phyloP scores from a whole-genome alignment of 2,888 invertebrate genomes.

The Ennomos quercinarius region DNA sequence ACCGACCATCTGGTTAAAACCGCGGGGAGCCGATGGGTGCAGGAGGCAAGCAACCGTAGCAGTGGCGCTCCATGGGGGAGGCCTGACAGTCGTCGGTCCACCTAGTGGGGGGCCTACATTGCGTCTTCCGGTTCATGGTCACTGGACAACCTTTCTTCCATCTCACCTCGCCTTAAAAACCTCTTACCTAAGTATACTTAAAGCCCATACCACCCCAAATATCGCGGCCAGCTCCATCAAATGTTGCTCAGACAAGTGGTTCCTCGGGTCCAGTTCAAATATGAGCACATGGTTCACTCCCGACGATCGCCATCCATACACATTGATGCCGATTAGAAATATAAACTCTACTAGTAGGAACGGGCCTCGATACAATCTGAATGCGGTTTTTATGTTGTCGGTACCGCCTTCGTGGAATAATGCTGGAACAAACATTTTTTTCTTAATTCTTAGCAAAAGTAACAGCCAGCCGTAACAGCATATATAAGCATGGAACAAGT shows the following conservation, averaged over 20 bases:
- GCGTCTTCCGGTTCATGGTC: no score
- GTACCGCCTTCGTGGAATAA: constrained; percentile 90
- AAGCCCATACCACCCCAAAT: constrained; percentile 97
- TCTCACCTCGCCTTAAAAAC: neutral
- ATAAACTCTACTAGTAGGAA: constrained; percentile 96
- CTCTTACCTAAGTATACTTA: constrained; percentile 88
- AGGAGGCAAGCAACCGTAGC: no score
- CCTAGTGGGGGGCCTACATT: no score
- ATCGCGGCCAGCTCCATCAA: constrained; percentile 97
- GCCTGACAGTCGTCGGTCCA: no score
- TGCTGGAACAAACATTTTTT: constrained; percentile 73
- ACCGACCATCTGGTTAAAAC: no score
- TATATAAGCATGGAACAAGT: no score
- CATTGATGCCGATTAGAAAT: constrained; percentile 97
- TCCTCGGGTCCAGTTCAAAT: constrained; percentile 98
- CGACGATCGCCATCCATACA: constrained; percentile 98
- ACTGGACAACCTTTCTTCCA: no score
- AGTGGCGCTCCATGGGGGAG: no score
- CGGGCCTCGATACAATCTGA: constrained; percentile 97
- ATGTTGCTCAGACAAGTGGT: constrained; percentile 97
- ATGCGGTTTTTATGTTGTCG: constrained; percentile 93
- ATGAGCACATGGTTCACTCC: constrained; percentile 99
- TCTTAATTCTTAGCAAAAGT: no score
- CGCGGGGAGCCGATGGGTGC: no score
- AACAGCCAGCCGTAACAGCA: no score